phyloP scores from a whole-genome alignment of 2,888 invertebrate genomes.

The Augochlorella aurata region DNA sequence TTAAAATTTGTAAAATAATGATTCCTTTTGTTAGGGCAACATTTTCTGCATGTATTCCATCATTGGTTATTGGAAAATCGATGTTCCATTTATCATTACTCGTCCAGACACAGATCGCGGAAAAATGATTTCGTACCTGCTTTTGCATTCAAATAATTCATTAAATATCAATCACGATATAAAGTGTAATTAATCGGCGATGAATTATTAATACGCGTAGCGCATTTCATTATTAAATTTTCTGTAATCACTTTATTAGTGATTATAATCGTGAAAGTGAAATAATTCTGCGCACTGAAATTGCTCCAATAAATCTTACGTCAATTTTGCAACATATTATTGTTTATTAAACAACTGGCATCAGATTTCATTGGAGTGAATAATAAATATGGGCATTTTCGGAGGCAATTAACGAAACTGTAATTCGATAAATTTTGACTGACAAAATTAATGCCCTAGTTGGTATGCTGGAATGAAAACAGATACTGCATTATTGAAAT shows the following conservation, averaged over 20 bases:
- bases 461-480: background rate
- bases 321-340: no score
- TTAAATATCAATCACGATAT: background rate
- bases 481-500: conserved; percentile 4
- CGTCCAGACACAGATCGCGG: no score
- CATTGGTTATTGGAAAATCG: background rate
- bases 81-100: background rate
- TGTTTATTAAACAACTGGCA: background rate
- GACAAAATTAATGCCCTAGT: conserved; percentile 1
- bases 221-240: background rate
- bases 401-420: conserved; percentile 17
- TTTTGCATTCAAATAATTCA: background rate
- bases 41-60: no score
- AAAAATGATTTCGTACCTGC: background rate
- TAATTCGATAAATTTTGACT: background rate
- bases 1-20: no score
- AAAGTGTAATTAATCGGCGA: background rate
- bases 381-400: background rate
- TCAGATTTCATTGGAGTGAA: background rate
- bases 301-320: background rate
- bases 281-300: background rate
- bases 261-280: background rate
- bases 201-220: background rate
- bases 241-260: background rate
- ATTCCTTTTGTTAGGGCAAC: no score